A percentile compares a stretch with the other conserved stretches of the same genome.
These are phyloP conservation scores for Penaeus chinensis DNA, from an alignment of 1,140 invertebrate species.

Conservation along the genomic window DNA sequence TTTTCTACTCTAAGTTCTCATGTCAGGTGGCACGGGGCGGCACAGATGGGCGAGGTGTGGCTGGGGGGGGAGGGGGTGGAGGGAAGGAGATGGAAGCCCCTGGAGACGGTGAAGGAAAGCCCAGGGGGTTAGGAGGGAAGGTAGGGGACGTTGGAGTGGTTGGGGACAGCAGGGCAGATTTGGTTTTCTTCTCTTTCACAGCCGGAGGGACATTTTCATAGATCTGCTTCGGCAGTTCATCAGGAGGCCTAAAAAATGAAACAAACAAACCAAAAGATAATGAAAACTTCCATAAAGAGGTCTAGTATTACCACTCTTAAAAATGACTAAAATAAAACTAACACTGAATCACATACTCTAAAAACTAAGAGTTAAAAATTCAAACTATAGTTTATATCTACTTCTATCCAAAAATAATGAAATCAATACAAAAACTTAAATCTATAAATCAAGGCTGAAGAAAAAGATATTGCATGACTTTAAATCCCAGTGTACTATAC, in stretches of 20 bases:
- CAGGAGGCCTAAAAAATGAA: constrained; percentile 49
- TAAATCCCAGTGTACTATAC: too few species aligned
- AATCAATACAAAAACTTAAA: too few species aligned
- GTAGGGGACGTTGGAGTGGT: constrained; percentile 52
- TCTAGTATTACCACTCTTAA: not conserved
- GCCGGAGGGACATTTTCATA: constrained; percentile 59
- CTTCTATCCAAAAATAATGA: too few species aligned
- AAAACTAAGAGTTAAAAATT: too few species aligned
- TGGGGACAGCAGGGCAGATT: constrained; percentile 53
- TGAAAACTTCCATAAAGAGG: not conserved
- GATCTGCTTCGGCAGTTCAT: constrained; percentile 57
- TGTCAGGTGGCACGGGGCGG: constrained; percentile 55
- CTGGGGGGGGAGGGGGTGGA: constrained; percentile 34
- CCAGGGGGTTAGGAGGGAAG: constrained; percentile 42
- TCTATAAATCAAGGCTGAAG: too few species aligned
- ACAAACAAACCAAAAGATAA: not conserved
- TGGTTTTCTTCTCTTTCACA: constrained; percentile 60
- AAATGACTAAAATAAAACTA: not conserved
- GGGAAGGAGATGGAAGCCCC: constrained; percentile 12
- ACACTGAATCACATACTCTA: too few species aligned
- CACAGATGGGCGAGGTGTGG: constrained; percentile 45
- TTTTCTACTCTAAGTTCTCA: constrained; percentile 51
- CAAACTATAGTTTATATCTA: too few species aligned
- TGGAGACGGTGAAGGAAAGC: constrained; percentile 29
- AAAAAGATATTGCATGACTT: too few species aligned